A percentile compares a stretch with the other conserved stretches of the same genome.
Conservation (phyloP, 2,888 invertebrate genomes). For the Dryobota labecula region DNA sequence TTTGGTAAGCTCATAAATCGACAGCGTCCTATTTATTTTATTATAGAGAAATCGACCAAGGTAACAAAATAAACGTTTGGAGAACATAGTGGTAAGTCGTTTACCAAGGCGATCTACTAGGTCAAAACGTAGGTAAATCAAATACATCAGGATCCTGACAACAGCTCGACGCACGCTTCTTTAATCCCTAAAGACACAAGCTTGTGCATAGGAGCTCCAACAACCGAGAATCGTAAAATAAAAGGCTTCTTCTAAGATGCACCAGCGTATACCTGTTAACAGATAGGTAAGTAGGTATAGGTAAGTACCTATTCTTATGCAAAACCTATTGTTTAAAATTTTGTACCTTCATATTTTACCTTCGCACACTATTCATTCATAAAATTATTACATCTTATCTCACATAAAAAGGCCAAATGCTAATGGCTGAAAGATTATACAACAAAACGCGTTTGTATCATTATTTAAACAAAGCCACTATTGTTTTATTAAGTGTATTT, state of each 20-base stretch:
- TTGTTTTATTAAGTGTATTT: conserved; percentile 51
- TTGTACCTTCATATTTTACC: conserved; percentile 49
- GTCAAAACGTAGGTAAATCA: too few species aligned
- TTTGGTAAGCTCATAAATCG: too few species aligned
- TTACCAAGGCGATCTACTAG: too few species aligned
- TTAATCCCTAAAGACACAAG: too few species aligned
- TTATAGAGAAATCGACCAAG: not conserved
- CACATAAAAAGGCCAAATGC: conserved; percentile 53
- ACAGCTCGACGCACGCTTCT: too few species aligned
- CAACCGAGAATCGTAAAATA: not conserved
- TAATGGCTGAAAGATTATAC: conserved; percentile 59
- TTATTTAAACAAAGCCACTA: conserved; percentile 60
- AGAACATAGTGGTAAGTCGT: not conserved
- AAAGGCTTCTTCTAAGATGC: not conserved
- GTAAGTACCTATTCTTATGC: conserved; percentile 18
- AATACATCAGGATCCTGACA: too few species aligned
- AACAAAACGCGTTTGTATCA: conserved; percentile 53
- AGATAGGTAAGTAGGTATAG: not conserved
- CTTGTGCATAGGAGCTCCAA: not conserved
- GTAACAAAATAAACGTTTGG: not conserved
- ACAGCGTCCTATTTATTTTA: too few species aligned
- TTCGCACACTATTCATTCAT: conserved; percentile 64
- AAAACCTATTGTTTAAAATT: conserved; percentile 53
- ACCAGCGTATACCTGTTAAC: not conserved
- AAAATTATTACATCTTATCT: conserved; percentile 62